Evolutionary conservation across 2,888 invertebrate genomes (phyloP).

Genomic region (Philereme transversata): DNA sequence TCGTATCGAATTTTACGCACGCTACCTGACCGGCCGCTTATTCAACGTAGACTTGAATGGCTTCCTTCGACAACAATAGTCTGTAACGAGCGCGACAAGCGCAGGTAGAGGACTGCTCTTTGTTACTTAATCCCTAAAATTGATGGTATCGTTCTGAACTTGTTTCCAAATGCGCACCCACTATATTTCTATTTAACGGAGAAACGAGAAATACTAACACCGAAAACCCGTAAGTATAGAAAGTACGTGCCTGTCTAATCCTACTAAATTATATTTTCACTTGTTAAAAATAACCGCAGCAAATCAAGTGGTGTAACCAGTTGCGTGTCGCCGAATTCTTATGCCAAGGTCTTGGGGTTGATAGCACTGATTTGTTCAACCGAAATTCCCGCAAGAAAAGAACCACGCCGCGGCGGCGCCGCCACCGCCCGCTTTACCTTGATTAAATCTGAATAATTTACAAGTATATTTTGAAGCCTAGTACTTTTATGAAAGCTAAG

Average conservation of each 20-base stretch:
- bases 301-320: constrained; percentile 40
- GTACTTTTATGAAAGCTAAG: constrained; percentile 12
- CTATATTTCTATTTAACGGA: background rate
- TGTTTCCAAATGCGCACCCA: constrained; percentile 19
- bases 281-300: constrained; percentile 20
- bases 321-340: constrained; percentile 56
- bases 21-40: constrained; percentile 72
- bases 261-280: constrained; percentile 24
- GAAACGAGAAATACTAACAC: constrained; percentile 6
- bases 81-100: constrained; percentile 53
- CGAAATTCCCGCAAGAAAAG: constrained; percentile 45
- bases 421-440: constrained; percentile 15
- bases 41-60: constrained; percentile 70
- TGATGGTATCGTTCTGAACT: constrained; percentile 32
- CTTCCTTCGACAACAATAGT: constrained; percentile 70
- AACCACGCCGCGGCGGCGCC: too few relatives aligned
- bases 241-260: constrained; percentile 16
- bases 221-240: constrained; percentile 6
- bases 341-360: constrained; percentile 54
- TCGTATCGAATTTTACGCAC: constrained; percentile 77
- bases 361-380: constrained; percentile 52
- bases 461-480: constrained; percentile 5
- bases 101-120: constrained; percentile 69
- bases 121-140: constrained; percentile 44
- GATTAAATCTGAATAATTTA: constrained; percentile 23